Evolutionary conservation across 2,113 vertebrate genomes (phyloP).

Genomic region (Agapornis roseicollis): DNA sequence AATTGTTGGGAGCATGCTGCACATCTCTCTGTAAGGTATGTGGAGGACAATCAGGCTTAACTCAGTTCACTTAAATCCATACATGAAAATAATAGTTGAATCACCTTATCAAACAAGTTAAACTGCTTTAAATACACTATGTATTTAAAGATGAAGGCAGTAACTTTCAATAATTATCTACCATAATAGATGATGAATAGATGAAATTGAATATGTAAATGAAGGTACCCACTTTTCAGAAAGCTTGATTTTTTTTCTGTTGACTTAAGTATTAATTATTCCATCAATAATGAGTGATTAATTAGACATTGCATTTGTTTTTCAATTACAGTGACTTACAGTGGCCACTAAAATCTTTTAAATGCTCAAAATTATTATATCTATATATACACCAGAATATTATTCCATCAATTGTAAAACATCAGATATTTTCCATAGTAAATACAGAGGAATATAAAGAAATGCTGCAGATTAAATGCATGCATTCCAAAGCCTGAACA

Average conservation of each 20-base stretch:
- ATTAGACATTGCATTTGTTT: background rate
- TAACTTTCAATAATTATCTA: background rate
- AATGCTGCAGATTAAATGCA: background rate
- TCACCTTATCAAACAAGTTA: background rate
- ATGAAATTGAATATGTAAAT: background rate
- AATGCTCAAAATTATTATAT: background rate
- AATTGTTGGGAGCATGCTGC: background rate
- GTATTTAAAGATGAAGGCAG: background rate
- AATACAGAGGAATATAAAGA: background rate
- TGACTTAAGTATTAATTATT: background rate
- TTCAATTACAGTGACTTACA: background rate
- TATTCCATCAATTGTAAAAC: background rate
- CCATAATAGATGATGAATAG: background rate
- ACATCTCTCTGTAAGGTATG: background rate
- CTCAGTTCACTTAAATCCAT: background rate
- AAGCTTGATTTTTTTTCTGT: background rate
- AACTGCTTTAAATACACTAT: background rate
- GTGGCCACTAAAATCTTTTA: background rate
- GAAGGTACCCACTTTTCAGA: background rate
- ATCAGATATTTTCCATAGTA: background rate
- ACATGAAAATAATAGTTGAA: background rate
- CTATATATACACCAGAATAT: background rate
- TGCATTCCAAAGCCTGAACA: background rate
- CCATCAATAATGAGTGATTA: background rate
- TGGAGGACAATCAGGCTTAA: background rate